These are phyloP conservation scores for Laticauda colubrina DNA, from an alignment of 2,113 vertebrate genomes.

Conservation along the genomic window DNA sequence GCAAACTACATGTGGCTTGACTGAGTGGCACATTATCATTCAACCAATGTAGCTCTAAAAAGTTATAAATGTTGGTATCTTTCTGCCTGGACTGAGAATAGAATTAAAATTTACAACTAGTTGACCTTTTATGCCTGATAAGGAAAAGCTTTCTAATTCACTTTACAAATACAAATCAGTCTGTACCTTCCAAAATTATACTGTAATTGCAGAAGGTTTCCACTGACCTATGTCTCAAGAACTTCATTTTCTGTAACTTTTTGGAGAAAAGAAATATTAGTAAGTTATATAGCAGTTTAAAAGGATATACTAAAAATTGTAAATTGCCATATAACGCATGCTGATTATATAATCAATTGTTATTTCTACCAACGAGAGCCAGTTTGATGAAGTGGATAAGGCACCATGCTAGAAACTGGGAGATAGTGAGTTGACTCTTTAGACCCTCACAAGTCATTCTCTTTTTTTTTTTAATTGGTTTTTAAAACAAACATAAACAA, in stretches of 20 bases:
- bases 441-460: background rate
- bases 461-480: too few species aligned
- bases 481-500: too few species aligned
- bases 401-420: background rate
- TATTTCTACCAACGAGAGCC: background rate
- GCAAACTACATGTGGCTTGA: background rate
- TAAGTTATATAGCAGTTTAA: background rate
- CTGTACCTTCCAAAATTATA: slow-evolving; percentile 1
- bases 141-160: slow-evolving; percentile 36
- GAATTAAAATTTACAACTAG: slow-evolving; percentile 53
- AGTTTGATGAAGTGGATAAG: background rate
- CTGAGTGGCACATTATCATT: slow-evolving; percentile 55
- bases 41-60: slow-evolving; percentile 49
- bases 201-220: background rate
- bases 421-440: background rate
- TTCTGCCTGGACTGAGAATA: slow-evolving; percentile 51
- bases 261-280: background rate
- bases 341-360: background rate
- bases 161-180: slow-evolving; percentile 15
- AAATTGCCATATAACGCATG: background rate
- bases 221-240: background rate
- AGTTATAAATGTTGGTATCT: slow-evolving; percentile 44
- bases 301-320: background rate
- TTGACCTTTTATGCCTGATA: slow-evolving; percentile 55
- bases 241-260: background rate